Evolutionary conservation across 1,140 invertebrate species (phyloP).

Genomic region (Neodiprion lecontei): DNA sequence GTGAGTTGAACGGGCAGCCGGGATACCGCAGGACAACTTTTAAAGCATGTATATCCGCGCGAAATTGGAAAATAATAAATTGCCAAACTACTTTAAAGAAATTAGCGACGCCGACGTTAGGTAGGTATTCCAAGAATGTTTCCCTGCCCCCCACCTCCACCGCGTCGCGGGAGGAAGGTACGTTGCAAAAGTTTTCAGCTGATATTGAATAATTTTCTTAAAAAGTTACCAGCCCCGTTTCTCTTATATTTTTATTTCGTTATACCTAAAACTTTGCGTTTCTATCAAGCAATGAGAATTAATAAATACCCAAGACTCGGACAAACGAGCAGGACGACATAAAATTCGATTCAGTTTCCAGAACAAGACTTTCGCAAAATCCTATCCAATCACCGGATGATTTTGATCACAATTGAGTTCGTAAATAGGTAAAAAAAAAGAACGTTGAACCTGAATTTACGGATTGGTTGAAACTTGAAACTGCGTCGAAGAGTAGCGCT

Average conservation of each 20-base stretch:
- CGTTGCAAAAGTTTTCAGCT: background rate
- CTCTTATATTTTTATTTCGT: slow-evolving; percentile 1
- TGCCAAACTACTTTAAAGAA: slow-evolving; percentile 55
- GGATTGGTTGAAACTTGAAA: too few relatives aligned
- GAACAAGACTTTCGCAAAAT: too few relatives aligned
- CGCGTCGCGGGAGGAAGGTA: background rate
- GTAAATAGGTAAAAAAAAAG: too few relatives aligned
- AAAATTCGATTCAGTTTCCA: too few relatives aligned
- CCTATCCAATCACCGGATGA: too few relatives aligned
- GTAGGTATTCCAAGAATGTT: background rate
- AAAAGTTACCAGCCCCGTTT: background rate
- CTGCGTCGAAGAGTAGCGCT: too few relatives aligned
- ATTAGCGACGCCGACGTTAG: slow-evolving; percentile 35
- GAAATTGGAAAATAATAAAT: slow-evolving; percentile 56
- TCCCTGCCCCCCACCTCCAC: background rate
- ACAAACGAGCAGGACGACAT: too few relatives aligned
- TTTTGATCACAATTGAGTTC: too few relatives aligned
- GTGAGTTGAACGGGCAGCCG: too few relatives aligned
- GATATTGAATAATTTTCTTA: slow-evolving; percentile 2
- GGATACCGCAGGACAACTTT: too few relatives aligned
- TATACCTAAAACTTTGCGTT: background rate
- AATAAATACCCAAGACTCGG: background rate
- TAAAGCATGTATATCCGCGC: slow-evolving; percentile 29
- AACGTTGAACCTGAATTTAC: too few relatives aligned
- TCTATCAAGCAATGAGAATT: slow-evolving; percentile 4